Conservation (phyloP, 2,888 invertebrate genomes). For the Argynnis bischoffii region DNA sequence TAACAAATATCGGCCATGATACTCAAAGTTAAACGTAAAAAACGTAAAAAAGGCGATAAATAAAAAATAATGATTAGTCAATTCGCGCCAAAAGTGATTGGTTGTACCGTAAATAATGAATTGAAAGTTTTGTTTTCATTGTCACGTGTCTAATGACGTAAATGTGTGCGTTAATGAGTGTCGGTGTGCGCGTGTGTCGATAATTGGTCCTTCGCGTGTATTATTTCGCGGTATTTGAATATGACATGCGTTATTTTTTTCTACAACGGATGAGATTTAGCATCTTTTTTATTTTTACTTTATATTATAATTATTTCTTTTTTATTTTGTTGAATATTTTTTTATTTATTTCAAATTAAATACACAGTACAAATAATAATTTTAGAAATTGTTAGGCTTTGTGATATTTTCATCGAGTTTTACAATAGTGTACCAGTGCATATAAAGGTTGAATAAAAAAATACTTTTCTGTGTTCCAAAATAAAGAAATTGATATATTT, state of each 20-base stretch:
- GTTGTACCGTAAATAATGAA: slow-evolving; percentile 42
- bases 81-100: slow-evolving; percentile 59
- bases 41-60: slow-evolving; percentile 55
- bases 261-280: neutral
- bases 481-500: too few species aligned
- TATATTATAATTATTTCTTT: slow-evolving; percentile 2
- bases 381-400: too few species aligned
- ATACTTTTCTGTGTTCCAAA: too few species aligned
- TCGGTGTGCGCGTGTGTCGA: slow-evolving; percentile 60
- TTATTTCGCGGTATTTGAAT: slow-evolving; percentile 40
- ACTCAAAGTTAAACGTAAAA: slow-evolving; percentile 64
- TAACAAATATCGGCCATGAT: slow-evolving; percentile 61
- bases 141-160: slow-evolving; percentile 75
- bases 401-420: too few species aligned
- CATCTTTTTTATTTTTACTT: slow-evolving; percentile 6
- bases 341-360: neutral
- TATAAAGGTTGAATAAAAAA: too few species aligned
- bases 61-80: slow-evolving; percentile 43
- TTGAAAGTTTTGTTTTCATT: slow-evolving; percentile 58
- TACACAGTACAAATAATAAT: too few species aligned
- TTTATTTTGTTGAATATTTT: neutral
- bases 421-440: too few species aligned
- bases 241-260: slow-evolving; percentile 28
- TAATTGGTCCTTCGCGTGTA: slow-evolving; percentile 56
- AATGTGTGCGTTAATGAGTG: slow-evolving; percentile 78